Evolutionary conservation across 2,888 invertebrate genomes (phyloP).

Genomic region (Adelphocoris suturalis): DNA sequence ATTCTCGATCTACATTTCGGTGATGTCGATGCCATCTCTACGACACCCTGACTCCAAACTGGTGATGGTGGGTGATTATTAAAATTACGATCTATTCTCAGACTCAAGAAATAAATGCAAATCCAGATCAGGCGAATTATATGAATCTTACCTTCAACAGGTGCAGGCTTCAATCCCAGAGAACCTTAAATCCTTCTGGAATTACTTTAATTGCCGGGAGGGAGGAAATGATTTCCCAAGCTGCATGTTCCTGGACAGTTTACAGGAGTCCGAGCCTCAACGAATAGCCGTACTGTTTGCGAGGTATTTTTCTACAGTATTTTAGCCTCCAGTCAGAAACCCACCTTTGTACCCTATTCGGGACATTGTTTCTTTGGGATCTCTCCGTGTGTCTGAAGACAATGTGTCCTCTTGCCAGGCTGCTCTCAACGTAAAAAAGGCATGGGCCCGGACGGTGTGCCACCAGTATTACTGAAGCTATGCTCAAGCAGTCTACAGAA

Average conservation of each 20-base stretch:
- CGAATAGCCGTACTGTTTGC: background rate
- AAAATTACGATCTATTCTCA: conserved; percentile 36
- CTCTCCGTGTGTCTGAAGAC: too few species aligned
- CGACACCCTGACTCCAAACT: background rate
- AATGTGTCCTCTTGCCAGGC: too few species aligned
- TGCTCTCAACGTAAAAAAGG: background rate
- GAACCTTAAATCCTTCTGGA: conserved; percentile 27
- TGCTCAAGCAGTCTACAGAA: background rate
- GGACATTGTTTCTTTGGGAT: too few species aligned
- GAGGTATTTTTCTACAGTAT: background rate
- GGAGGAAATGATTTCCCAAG: background rate
- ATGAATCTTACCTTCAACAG: background rate
- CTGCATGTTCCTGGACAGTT: background rate
- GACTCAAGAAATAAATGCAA: background rate
- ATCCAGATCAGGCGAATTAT: background rate
- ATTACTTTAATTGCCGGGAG: conserved; percentile 7
- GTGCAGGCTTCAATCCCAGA: background rate
- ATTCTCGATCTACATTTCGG: background rate
- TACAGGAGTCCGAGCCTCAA: background rate
- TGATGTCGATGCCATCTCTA: background rate
- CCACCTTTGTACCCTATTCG: background rate
- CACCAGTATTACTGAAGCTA: background rate
- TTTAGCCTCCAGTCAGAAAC: background rate
- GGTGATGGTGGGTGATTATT: background rate
- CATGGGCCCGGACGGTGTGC: background rate